A percentile compares a stretch with the other conserved stretches of the same genome.
Evolutionary conservation across 2,113 vertebrate genomes (phyloP).

Genomic region (Microcebus griseorufus): DNA sequence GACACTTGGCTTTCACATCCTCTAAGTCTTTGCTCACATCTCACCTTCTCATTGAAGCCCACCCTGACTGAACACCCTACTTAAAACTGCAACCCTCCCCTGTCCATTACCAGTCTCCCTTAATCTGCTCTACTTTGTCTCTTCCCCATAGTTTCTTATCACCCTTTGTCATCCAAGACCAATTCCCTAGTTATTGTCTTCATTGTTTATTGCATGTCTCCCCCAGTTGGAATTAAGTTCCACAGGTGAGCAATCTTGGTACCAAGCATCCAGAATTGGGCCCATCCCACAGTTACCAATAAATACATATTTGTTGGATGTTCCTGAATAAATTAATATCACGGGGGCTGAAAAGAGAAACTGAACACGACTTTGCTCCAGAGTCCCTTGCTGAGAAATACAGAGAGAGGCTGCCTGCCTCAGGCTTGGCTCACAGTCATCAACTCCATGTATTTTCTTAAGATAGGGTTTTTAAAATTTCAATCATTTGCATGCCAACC

Average conservation of each 20-base stretch:
- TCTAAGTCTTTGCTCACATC: background rate
- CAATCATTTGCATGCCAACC: background rate
- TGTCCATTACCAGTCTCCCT: background rate
- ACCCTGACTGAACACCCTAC: background rate
- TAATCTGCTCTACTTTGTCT: background rate
- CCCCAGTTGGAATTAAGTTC: background rate
- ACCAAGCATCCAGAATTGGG: background rate
- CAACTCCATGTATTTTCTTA: background rate
- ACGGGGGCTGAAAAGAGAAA: background rate
- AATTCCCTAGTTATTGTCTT: background rate
- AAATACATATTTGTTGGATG: background rate
- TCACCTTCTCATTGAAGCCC: background rate
- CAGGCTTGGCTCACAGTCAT: background rate
- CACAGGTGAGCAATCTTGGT: background rate
- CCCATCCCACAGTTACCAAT: background rate
- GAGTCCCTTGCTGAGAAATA: background rate
- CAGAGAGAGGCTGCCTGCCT: background rate
- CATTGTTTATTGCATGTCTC: background rate
- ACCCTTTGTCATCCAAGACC: background rate
- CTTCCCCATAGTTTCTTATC: background rate
- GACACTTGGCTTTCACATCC: background rate
- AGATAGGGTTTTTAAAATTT: background rate
- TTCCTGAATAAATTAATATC: constrained; percentile 3
- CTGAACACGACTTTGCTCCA: background rate
- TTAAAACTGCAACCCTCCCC: background rate